Evolutionary conservation across 1,140 invertebrate species (phyloP), one percentile per base, ranked within the genome.

Genomic region (Anoplophora glabripennis): DNA sequence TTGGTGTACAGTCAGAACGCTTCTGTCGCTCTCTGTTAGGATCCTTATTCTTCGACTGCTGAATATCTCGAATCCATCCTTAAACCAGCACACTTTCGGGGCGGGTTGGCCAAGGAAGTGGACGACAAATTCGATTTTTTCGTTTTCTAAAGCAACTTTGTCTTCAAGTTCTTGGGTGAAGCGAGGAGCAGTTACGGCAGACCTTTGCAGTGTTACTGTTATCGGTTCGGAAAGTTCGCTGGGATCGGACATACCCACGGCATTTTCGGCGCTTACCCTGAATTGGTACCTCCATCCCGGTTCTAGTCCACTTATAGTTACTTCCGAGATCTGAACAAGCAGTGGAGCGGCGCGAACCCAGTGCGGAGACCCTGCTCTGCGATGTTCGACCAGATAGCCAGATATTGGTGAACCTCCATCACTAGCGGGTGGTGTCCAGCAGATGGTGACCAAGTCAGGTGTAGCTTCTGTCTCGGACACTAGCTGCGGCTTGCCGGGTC

Each of bases 71-170:
- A 89, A 89, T 34, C 88, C 89, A 73, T 94, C 90, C 75, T 93
- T 93, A 75, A 89, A 96, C 95, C 95, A 99, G n/a, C 86, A 86
- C 17, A 98, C 84, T 65, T 89, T 89, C 1, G 96, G 94, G 5
- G 82, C 74, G 0, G 96, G 95, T 28, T 85, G 83, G 1, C 94
- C 95, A 9, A 83, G 78, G 57, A 94, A 89, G 59, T 87, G 82
- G 1, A 93, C 92, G 36, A 84, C 84, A 67, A 94, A 92, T 71
- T 92, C 89, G 3, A 88, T 85, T 80, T 89, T 86, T 63, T 92
- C 89, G 65, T 92, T 89, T 77, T 92, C 89, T 7, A 90, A 77
- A 2, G 83, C 84, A 1, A 80, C 78, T 0, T 81, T 81, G 64
- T 92, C 87, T 49, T 79, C 72, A 11, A 91, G 76, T 42, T 86